Base-by-base conservation (phyloP, 1,140 invertebrate genomes). In the Oedothorax gibbosus region DNA sequence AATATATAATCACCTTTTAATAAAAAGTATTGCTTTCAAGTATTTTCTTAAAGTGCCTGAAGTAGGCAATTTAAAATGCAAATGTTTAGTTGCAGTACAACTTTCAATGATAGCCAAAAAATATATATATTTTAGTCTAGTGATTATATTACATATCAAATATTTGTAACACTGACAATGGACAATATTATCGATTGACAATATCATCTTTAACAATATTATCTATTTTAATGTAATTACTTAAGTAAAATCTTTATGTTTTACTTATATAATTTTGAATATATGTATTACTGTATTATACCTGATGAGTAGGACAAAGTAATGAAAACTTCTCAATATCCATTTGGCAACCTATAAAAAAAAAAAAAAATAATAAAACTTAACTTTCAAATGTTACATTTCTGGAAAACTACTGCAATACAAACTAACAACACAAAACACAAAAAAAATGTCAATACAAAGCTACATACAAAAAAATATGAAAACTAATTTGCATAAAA, bases 301-400 rank as follows among this genome's bases (percentile, higher is more conserved):
- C 85, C 73, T 87, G 87, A 84, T 88, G 87, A 71, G 87, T 86
- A 8, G 85, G 83, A 56, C 87, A 88, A 11, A 80, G 65, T n/a
- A 88, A 73, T 8, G 85, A 86, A 78, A 88, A 88, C 18, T 88
- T 88, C 81, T 88, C 87, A 68, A 87, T 87, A 51, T 87, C 86
- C 86, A 88, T 77, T 51, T 86, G 85, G 82, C 87, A 88, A 68
- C 86, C 87, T 87, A 68, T 11, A 53, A 15, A 73, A 56, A 56
- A 54, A 12, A 9, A 66, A n/a, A n/a, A n/a, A n/a, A n/a, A n/a
- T n/a, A n/a, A n/a, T n/a, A n/a, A n/a, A n/a, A n/a, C n/a, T n/a
- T 35, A 35, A 35, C 12, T 62, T 62, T 62, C 60, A 62, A 62
- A 62, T 18, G 18, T 14, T 3, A 14, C n/a, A n/a, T n/a, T n/a